phyloP scores from a whole-genome alignment of 2,797 vertebrate genomes.

The Buceros bicornis region DNA sequence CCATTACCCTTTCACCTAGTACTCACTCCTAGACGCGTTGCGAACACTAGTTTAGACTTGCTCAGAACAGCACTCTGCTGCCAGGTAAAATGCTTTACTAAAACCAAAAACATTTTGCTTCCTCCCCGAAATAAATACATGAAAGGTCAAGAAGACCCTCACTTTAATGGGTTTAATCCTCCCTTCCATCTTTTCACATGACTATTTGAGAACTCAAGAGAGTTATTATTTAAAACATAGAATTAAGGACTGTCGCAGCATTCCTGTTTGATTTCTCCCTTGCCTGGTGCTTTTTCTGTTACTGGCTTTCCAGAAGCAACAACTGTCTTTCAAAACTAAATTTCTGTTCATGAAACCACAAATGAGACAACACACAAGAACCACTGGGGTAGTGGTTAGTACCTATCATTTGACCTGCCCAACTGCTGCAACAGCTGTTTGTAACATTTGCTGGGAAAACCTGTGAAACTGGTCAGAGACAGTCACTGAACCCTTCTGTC shows the following conservation, averaged over 20 bases:
- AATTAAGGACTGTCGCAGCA: neutral
- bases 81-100: neutral
- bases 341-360: neutral
- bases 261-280: neutral
- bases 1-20: neutral
- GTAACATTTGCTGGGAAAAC: neutral
- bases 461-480: neutral
- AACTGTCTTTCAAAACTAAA: neutral
- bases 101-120: neutral
- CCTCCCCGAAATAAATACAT: neutral
- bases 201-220: neutral
- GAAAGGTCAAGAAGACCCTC: neutral
- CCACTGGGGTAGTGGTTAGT: neutral
- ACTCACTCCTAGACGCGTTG: neutral
- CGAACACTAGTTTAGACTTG: neutral
- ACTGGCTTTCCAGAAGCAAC: neutral
- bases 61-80: neutral
- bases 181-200: neutral
- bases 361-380: neutral
- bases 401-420: neutral
- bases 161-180: fast-evolving
- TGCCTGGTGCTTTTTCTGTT: neutral
- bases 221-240: neutral
- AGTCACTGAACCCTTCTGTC: neutral
- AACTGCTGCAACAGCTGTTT: neutral